Percentiles rank a stretch among this genome's conserved stretches.
phyloP scores from a whole-genome alignment of 2,797 vertebrate genomes.

The Pseudochromis fuscus region DNA sequence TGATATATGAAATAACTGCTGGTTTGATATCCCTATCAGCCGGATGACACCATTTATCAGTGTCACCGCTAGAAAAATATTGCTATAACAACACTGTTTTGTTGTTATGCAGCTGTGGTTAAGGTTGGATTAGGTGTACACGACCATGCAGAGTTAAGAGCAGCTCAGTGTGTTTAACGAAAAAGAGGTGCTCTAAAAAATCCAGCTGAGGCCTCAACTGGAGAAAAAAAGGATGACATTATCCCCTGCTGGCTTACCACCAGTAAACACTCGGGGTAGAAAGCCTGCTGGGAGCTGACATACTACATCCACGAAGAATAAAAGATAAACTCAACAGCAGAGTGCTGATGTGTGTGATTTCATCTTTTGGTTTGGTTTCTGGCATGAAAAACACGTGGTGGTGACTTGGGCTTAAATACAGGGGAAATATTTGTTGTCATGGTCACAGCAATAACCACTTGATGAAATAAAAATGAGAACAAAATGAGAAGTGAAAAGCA shows the following conservation, averaged over 20 bases:
- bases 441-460: not conserved
- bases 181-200: not conserved
- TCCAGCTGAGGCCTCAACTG: not conserved
- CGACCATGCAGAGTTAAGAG: not conserved
- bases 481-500: not conserved
- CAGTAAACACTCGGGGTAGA: slow-evolving; percentile 14
- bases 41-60: not conserved
- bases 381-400: not conserved
- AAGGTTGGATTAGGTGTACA: not conserved
- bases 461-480: not conserved
- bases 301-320: slow-evolving; percentile 7
- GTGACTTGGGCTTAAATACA: not conserved
- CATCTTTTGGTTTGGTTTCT: not conserved
- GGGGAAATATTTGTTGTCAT: not conserved
- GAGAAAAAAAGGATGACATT: slow-evolving; percentile 3
- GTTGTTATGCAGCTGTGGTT: not conserved
- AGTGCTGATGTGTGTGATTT: not conserved
- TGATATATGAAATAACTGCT: not conserved
- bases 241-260: slow-evolving; percentile 28
- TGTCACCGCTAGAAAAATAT: not conserved
- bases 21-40: not conserved
- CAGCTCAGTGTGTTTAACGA: not conserved
- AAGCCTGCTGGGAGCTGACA: slow-evolving; percentile 21
- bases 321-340: slow-evolving; percentile 3
- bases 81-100: too few relatives aligned